These are phyloP conservation scores for Diorhabda sublineata DNA, from an alignment of 1,140 invertebrate species.

Conservation along the genomic window DNA sequence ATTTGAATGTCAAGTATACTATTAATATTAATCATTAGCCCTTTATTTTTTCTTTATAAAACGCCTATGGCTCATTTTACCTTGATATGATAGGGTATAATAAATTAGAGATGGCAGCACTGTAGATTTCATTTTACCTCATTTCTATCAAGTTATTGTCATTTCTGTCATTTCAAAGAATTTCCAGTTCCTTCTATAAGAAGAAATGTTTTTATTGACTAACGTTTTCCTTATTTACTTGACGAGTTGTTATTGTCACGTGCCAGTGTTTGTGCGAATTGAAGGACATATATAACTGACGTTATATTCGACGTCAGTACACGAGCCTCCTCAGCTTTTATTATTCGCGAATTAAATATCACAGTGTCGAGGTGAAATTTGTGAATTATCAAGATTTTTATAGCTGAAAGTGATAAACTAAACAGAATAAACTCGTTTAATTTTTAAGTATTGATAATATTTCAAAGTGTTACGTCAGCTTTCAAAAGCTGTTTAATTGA, in stretches of 20 bases:
- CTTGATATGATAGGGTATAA: background rate
- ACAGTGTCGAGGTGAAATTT: background rate
- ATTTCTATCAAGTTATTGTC: background rate
- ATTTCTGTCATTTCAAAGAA: background rate
- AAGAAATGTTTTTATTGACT: background rate
- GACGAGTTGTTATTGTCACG: conserved; percentile 14
- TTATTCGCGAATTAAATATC: conserved; percentile 1
- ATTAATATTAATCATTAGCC: no score
- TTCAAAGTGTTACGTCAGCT: conserved; percentile 4
- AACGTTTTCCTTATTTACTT: conserved; percentile 3
- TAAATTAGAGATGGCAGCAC: background rate
- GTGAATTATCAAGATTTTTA: background rate
- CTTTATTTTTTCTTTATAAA: no score
- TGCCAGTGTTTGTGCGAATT: conserved; percentile 11
- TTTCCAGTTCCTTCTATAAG: background rate
- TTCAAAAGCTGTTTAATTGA: no score
- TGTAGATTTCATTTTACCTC: background rate
- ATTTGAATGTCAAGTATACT: no score
- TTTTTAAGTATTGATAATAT: background rate
- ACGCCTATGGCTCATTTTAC: background rate
- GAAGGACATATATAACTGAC: conserved; percentile 14
- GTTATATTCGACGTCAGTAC: conserved; percentile 7
- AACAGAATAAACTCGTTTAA: background rate
- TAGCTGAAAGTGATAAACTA: conserved; percentile 2
- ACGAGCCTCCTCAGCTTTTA: conserved; percentile 5